Conservation (phyloP, 1,140 invertebrate genomes). For the Tyrophagus putrescentiae region DNA sequence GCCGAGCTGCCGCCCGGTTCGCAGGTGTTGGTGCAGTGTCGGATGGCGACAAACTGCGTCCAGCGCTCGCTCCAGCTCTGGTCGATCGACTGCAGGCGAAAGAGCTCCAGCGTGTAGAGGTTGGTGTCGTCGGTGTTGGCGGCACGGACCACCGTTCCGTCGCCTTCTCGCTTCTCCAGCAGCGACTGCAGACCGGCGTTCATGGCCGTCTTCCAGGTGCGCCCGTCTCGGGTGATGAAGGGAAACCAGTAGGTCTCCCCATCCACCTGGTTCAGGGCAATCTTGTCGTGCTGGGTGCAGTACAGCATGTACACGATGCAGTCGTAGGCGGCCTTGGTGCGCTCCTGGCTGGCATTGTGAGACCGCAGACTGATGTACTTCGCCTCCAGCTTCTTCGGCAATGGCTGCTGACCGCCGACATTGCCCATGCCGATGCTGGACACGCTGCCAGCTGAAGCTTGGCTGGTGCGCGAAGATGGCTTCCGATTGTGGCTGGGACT, state of each 20-base stretch:
- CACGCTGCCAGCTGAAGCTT: too few species aligned
- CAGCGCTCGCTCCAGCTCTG: background rate
- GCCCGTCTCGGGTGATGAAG: background rate
- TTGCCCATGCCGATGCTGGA: too few species aligned
- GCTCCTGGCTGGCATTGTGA: too few species aligned
- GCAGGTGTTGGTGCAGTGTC: background rate
- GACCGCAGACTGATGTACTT: too few species aligned
- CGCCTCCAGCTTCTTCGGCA: too few species aligned
- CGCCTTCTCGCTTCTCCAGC: background rate
- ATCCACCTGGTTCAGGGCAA: background rate
- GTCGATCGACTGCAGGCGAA: background rate
- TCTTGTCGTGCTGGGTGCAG: background rate
- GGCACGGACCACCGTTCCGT: background rate
- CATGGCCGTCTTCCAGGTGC: background rate
- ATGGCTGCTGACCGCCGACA: too few species aligned
- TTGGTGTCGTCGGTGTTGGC: background rate
- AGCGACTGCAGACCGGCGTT: background rate
- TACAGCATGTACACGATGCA: background rate
- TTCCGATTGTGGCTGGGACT: too few species aligned
- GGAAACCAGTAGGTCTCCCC: background rate
- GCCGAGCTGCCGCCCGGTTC: background rate
- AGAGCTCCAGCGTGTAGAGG: background rate
- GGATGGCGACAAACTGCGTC: background rate
- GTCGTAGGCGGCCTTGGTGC: background rate
- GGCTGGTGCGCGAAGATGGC: too few species aligned